Percentiles rank a stretch among this genome's conserved stretches.
Conservation (phyloP, 1,140 invertebrate genomes). For the Babylonia areolata region DNA sequence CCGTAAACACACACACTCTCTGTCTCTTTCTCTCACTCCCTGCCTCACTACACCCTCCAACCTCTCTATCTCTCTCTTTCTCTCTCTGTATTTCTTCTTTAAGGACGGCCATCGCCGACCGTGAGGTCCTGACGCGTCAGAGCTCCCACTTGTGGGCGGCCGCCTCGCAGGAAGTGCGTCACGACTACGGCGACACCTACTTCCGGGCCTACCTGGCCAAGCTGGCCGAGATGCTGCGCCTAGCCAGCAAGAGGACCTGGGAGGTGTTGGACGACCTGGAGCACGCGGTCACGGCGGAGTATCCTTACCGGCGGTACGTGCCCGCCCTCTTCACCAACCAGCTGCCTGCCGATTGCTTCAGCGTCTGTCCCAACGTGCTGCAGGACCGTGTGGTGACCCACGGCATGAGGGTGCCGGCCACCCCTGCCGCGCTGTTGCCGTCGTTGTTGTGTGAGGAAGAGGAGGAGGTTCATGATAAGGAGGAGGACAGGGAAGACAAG, state of each 20-base stretch:
- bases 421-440: neutral
- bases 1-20: no score
- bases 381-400: neutral
- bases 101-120: slow-evolving; percentile 48
- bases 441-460: no score
- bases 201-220: slow-evolving; percentile 45
- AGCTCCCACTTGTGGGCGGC: slow-evolving; percentile 48
- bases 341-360: slow-evolving; percentile 38
- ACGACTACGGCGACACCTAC: slow-evolving; percentile 54
- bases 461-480: no score
- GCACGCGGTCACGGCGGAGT: slow-evolving; percentile 41
- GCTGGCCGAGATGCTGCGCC: slow-evolving; percentile 39
- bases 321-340: slow-evolving; percentile 40
- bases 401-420: neutral
- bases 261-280: slow-evolving; percentile 49
- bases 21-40: no score
- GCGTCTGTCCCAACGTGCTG: slow-evolving; percentile 9
- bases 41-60: no score
- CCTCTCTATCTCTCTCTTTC: neutral
- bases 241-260: slow-evolving; percentile 34
- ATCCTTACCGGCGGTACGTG: slow-evolving; percentile 50
- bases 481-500: neutral
- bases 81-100: neutral
- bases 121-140: slow-evolving; percentile 32
- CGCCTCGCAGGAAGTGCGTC: slow-evolving; percentile 41